Percentiles rank a stretch among this genome's conserved stretches.
Conservation (phyloP, 2,797 vertebrate genomes). For the Labroides dimidiatus region DNA sequence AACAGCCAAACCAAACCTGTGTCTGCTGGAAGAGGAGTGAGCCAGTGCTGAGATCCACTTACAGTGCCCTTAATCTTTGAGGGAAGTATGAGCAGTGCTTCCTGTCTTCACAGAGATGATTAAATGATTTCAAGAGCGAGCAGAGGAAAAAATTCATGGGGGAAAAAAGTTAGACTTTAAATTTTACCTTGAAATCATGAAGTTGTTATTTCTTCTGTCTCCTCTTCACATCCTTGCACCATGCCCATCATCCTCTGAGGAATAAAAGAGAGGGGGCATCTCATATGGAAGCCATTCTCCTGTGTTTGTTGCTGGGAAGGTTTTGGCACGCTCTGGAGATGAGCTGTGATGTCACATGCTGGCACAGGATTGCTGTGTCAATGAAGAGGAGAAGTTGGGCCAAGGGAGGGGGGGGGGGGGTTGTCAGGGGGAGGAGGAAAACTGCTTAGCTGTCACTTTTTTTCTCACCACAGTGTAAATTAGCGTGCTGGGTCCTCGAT, state of each 20-base stretch:
- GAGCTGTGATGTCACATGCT: conserved; percentile 75
- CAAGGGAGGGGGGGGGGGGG: neutral
- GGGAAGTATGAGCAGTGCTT: too few species aligned
- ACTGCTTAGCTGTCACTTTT: conserved; percentile 69
- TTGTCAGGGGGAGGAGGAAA: conserved; percentile 7
- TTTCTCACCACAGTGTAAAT: conserved; percentile 76
- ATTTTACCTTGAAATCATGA: too few species aligned
- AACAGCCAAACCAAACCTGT: conserved; percentile 82
- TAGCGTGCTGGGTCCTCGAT: conserved; percentile 68
- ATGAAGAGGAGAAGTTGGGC: conserved; percentile 46
- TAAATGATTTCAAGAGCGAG: too few species aligned
- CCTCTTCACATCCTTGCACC: too few species aligned
- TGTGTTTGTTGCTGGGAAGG: conserved; percentile 57
- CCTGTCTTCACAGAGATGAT: too few species aligned
- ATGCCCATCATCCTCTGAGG: conserved; percentile 17
- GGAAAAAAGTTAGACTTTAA: too few species aligned
- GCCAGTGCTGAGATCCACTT: too few species aligned
- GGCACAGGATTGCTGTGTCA: conserved; percentile 72
- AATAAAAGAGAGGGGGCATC: neutral
- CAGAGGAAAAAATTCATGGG: too few species aligned
- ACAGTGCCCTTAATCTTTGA: too few species aligned
- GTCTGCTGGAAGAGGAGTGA: conserved; percentile 54
- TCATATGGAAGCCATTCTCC: conserved; percentile 77
- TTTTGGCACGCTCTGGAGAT: conserved; percentile 69
- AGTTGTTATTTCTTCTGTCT: too few species aligned